phyloP scores from a whole-genome alignment of 2,888 invertebrate species.

The Melanostoma scalare region DNA sequence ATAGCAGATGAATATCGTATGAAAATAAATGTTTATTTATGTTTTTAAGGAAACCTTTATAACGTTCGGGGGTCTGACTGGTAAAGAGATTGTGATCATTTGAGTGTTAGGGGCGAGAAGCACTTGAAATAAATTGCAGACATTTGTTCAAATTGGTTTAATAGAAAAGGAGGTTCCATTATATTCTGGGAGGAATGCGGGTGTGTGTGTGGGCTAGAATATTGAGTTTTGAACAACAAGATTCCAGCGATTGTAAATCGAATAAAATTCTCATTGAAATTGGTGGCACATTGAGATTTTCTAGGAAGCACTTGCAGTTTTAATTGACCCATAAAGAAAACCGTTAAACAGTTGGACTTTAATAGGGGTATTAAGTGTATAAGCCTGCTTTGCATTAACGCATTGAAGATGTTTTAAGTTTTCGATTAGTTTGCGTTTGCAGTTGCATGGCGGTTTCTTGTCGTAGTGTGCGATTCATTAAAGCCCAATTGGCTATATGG shows the following conservation, averaged over 20 bases:
- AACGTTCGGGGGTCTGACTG: neutral
- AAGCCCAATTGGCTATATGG: too few species aligned
- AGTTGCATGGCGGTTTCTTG: too few species aligned
- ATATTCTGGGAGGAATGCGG: neutral
- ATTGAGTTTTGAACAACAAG: neutral
- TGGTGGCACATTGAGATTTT: too few species aligned
- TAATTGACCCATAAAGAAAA: too few species aligned
- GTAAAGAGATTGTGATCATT: slow-evolving; percentile 13
- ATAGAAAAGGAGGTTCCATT: slow-evolving; percentile 20
- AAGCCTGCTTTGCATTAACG: too few species aligned
- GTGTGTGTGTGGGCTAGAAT: slow-evolving; percentile 12
- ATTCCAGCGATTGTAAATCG: neutral
- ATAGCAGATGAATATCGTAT: slow-evolving; percentile 31
- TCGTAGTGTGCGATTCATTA: too few species aligned
- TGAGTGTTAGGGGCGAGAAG: neutral
- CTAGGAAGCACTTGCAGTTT: too few species aligned
- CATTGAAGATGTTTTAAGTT: too few species aligned
- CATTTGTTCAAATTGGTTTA: slow-evolving; percentile 12
- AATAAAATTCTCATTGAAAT: too few species aligned
- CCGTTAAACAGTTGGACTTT: too few species aligned
- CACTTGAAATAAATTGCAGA: slow-evolving; percentile 20
- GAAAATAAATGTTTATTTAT: slow-evolving; percentile 22
- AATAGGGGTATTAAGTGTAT: too few species aligned
- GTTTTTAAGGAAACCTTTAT: slow-evolving; percentile 29
- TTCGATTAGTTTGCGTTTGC: too few species aligned